Evolutionary conservation across 2,797 vertebrate species (phyloP).

Genomic region (Hipposideros larvatus): DNA sequence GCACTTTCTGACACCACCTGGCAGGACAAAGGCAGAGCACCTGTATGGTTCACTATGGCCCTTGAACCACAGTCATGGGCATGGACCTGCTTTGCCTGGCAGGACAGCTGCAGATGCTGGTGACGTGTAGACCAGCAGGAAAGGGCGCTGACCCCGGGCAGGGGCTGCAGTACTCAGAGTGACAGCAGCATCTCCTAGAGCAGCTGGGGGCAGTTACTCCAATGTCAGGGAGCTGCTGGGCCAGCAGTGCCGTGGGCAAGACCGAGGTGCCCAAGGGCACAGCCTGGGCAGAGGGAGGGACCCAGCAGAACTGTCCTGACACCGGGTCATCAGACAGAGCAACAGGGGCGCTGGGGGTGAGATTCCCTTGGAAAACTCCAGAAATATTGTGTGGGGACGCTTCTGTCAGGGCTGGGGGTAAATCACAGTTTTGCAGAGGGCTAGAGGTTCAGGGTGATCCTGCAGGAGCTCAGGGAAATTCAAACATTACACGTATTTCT

Average conservation of each 20-base stretch:
- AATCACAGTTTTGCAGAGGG: not conserved
- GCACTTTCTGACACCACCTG: not conserved
- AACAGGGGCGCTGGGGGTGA: fast-evolving
- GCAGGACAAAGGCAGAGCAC: not conserved
- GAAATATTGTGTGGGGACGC: not conserved
- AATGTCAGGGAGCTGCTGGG: not conserved
- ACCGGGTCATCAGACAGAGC: not conserved
- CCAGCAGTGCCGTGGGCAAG: not conserved
- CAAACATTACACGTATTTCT: not conserved
- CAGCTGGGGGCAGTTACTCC: not conserved
- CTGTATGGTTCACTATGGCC: not conserved
- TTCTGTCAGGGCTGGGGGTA: no score
- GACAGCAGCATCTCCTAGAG: not conserved
- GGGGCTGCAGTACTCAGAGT: fast-evolving
- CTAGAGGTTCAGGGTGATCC: not conserved
- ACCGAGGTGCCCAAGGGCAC: not conserved
- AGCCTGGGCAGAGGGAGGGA: not conserved
- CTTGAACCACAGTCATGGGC: not conserved
- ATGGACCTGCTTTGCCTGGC: no score
- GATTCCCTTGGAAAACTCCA: not conserved
- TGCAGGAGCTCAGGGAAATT: not conserved
- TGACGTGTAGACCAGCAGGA: no score
- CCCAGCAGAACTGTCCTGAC: not conserved
- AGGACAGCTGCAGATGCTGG: fast-evolving
- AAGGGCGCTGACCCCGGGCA: not conserved